These are phyloP conservation scores for Syngnathus floridae DNA, from an alignment of 2,113 vertebrate species.

Conservation along the genomic window DNA sequence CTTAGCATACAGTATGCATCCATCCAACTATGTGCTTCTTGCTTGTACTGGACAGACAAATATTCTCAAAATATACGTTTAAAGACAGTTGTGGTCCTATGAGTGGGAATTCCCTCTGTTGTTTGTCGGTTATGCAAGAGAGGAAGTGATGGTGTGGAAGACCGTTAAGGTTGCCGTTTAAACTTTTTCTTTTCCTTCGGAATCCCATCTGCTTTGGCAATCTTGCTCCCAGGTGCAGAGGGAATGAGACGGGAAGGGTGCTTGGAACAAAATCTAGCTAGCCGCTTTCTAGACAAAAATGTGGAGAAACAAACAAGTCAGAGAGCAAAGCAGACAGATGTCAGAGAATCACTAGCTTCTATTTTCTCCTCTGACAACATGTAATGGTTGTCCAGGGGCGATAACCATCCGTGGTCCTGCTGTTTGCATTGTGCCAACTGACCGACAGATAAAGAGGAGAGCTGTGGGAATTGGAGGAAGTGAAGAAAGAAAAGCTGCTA, in stretches of 20 bases:
- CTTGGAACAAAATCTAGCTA: constrained; percentile 43
- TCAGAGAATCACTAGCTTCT: constrained; percentile 20
- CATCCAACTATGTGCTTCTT: constrained; percentile 48
- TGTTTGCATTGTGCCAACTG: constrained; percentile 34
- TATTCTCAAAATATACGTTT: constrained; percentile 20
- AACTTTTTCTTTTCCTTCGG: constrained; percentile 50
- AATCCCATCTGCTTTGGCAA: constrained; percentile 65
- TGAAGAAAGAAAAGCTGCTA: constrained; percentile 47
- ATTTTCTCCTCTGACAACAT: constrained; percentile 36
- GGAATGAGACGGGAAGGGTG: constrained; percentile 18
- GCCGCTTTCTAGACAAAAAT: constrained; percentile 42
- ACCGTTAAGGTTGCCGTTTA: constrained; percentile 56
- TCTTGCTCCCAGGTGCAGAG: constrained; percentile 63
- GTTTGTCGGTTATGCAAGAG: constrained; percentile 28
- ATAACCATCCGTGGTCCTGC: constrained; percentile 39
- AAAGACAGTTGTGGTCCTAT: constrained; percentile 30
- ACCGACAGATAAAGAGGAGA: constrained; percentile 47
- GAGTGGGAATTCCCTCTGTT: constrained; percentile 49
- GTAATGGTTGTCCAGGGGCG: constrained; percentile 46
- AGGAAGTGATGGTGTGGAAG: constrained; percentile 46
- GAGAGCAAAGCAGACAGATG: constrained; percentile 21
- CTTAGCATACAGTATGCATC: constrained; percentile 15
- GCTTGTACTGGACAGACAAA: constrained; percentile 25
- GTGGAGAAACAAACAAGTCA: constrained; percentile 14
- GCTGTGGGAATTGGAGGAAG: constrained; percentile 60